These are phyloP conservation scores for Brevimyrus niger DNA, from an alignment of 2,113 vertebrate genomes.

Conservation along the genomic window DNA sequence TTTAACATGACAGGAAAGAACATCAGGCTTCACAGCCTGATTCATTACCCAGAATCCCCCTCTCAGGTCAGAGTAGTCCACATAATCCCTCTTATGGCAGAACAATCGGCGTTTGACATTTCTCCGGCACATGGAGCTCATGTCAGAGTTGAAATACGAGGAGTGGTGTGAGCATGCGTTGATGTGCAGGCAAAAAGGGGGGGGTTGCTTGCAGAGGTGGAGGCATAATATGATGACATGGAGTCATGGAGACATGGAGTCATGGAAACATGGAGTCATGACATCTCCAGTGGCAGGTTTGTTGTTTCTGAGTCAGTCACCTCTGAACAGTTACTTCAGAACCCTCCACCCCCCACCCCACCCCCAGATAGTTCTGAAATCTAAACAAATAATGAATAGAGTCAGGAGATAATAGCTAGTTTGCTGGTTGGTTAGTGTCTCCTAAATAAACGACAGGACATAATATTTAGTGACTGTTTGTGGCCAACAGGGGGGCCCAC, in stretches of 20 bases:
- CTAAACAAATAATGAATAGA: background rate
- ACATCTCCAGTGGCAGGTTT: background rate
- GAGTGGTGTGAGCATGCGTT: background rate
- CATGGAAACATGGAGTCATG: background rate
- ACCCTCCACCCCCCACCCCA: no score
- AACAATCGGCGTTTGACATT: slow-evolving; percentile 8
- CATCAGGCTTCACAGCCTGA: background rate
- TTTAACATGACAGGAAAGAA: background rate
- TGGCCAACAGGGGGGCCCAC: background rate
- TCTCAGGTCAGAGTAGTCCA: background rate
- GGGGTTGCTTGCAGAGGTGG: no score
- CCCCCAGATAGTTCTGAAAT: background rate
- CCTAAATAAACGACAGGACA: background rate
- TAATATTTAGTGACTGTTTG: background rate
- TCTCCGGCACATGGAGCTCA: background rate
- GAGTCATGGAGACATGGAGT: background rate
- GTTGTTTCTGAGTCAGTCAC: background rate
- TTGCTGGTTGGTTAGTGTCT: no score
- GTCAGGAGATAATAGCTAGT: background rate
- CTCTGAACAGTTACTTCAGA: no score
- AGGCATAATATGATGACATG: background rate
- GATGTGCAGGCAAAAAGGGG: background rate
- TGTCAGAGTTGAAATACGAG: background rate
- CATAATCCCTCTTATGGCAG: background rate
- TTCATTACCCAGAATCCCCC: background rate